Percentiles rank a stretch among this genome's conserved stretches.
Evolutionary conservation across 2,797 vertebrate species (phyloP).

Genomic region (Arnoldichthys spilopterus): DNA sequence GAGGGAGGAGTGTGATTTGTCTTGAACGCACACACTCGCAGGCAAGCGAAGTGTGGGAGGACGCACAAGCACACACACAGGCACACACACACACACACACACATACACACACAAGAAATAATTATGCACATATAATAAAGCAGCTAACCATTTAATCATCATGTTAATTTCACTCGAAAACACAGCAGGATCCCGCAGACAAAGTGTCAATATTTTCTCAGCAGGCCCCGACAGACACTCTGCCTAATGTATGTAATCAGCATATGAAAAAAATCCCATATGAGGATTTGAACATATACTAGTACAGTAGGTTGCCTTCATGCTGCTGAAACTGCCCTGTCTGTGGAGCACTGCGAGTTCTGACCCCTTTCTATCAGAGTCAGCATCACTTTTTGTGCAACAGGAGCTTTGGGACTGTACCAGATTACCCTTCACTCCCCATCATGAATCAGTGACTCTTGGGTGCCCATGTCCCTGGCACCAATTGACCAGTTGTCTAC

Average conservation of each 20-base stretch:
- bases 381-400: no score
- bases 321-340: no score
- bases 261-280: neutral
- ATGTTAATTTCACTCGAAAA: neutral
- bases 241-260: neutral
- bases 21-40: neutral
- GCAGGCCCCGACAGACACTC: neutral
- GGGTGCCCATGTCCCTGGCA: no score
- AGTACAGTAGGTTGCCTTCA: no score
- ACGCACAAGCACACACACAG: neutral
- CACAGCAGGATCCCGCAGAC: neutral
- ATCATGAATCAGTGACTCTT: no score
- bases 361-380: no score
- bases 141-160: neutral
- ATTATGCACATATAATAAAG: neutral
- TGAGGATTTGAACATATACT: no score
- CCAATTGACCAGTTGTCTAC: no score
- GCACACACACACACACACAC: neutral
- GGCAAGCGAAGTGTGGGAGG: neutral
- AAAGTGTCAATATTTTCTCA: neutral
- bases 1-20: neutral
- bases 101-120: neutral
- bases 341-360: no score
- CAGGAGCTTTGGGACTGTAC: no score
- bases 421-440: no score